Conservation (phyloP, 2,797 vertebrate species). For the Tapirus indicus region DNA sequence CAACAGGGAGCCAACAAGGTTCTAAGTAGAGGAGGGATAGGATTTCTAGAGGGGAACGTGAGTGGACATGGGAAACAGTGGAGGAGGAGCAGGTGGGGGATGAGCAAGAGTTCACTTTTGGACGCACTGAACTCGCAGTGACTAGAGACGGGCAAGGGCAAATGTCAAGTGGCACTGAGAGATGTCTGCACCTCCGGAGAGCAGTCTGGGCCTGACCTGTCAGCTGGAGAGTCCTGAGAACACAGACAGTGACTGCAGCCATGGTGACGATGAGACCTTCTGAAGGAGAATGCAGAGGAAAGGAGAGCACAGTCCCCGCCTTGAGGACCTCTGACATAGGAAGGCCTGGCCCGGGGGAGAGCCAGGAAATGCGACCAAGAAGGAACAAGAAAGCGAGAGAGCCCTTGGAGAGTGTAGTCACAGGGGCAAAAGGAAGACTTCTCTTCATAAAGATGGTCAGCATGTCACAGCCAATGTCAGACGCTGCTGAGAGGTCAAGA, state of each 20-base stretch:
- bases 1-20: background rate
- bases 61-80: fast-evolving
- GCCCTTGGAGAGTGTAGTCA: background rate
- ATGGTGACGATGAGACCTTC: background rate
- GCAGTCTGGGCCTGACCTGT: background rate
- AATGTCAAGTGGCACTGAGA: no score
- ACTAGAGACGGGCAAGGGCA: no score
- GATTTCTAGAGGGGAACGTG: background rate
- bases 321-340: background rate
- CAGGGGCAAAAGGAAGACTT: background rate
- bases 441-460: background rate
- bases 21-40: background rate
- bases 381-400: background rate
- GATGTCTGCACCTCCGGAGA: background rate
- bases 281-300: background rate
- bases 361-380: background rate
- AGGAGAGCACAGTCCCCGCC: no score
- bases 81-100: background rate
- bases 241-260: background rate
- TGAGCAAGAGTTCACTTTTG: no score
- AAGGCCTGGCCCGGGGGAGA: background rate
- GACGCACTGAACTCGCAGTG: no score
- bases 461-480: background rate
- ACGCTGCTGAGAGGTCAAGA: background rate
- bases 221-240: background rate